Conservation (phyloP, 1,140 invertebrate species). For the Aphidius ervi region DNA sequence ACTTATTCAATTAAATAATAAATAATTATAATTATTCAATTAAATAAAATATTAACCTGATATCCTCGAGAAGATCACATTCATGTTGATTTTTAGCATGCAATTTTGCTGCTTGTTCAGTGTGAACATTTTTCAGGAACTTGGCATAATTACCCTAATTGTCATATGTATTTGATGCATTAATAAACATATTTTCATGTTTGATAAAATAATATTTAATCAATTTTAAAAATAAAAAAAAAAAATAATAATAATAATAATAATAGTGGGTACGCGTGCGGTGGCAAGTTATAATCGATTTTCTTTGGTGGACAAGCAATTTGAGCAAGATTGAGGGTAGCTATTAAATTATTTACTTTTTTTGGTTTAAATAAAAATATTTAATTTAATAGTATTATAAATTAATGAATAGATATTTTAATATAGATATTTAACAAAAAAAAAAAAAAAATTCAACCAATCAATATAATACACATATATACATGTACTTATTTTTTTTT, state of each 20-base stretch:
- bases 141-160: slow-evolving; percentile 75
- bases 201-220: no score
- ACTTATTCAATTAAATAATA: slow-evolving; percentile 6
- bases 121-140: slow-evolving; percentile 86
- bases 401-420: no score
- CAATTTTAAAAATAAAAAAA: not conserved
- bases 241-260: no score
- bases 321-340: no score
- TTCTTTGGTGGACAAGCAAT: slow-evolving; percentile 18
- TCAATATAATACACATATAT: not conserved
- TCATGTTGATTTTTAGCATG: slow-evolving; percentile 94
- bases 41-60: slow-evolving; percentile 56
- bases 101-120: slow-evolving; percentile 87
- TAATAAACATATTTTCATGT: no score
- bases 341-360: no score
- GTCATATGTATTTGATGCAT: no score
- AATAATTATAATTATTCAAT: not conserved
- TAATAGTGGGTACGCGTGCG: slow-evolving; percentile 7
- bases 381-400: no score
- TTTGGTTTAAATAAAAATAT: no score
- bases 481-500: not conserved
- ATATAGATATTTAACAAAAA: not conserved
- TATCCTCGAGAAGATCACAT: slow-evolving; percentile 89
- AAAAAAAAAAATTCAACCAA: slow-evolving; percentile 17
- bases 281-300: slow-evolving; percentile 31